These are phyloP conservation scores for Calephelis perditalis DNA, from an alignment of 2,888 invertebrate genomes.

Conservation along the genomic window DNA sequence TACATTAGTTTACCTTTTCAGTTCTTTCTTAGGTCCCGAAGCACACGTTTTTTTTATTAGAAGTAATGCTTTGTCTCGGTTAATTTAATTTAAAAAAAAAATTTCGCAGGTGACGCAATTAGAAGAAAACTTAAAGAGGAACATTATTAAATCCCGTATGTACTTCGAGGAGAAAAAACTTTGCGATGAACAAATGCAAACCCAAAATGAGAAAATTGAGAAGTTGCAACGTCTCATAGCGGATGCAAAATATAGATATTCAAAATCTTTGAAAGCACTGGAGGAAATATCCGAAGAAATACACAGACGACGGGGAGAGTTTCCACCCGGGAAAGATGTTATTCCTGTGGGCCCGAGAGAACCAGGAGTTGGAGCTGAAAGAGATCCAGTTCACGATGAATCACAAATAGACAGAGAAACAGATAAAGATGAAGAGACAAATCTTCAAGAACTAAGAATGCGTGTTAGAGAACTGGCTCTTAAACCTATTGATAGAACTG, in stretches of 20 bases:
- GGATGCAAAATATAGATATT: constrained; percentile 88
- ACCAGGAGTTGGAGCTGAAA: constrained; percentile 88
- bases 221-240: constrained; percentile 88
- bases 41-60: too few species aligned
- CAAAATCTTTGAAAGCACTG: constrained; percentile 88
- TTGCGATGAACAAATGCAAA: constrained; percentile 90
- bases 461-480: constrained; percentile 85
- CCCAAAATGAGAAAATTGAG: constrained; percentile 91
- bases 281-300: constrained; percentile 96
- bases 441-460: constrained; percentile 82
- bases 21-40: too few species aligned
- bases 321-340: constrained; percentile 62
- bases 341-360: constrained; percentile 77
- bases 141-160: constrained; percentile 90
- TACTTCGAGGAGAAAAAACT: constrained; percentile 95
- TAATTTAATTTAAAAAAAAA: too few species aligned
- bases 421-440: constrained; percentile 71
- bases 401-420: constrained; percentile 35
- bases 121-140: constrained; percentile 89
- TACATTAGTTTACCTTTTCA: too few species aligned
- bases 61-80: too few species aligned
- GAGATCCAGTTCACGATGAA: constrained; percentile 68
- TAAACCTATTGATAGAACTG: constrained; percentile 85
- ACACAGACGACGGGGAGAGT: constrained; percentile 82
- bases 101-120: constrained; percentile 81